Conservation (phyloP, 2,113 vertebrate species). For the Syngnathoides biaculeatus region DNA sequence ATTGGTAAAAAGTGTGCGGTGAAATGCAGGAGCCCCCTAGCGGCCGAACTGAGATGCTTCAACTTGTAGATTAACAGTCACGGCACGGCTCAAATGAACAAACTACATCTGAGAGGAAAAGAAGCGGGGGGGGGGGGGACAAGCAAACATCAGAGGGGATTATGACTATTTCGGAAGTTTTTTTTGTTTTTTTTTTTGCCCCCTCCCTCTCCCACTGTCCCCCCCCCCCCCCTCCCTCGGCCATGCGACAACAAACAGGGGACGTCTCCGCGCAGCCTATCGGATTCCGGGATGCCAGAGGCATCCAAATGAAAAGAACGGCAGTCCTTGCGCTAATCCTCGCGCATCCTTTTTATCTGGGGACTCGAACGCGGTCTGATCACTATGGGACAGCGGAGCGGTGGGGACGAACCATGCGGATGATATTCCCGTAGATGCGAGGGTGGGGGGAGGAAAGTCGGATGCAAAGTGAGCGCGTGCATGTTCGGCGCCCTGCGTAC, state of each 20-base stretch:
- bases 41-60: slow-evolving; percentile 44
- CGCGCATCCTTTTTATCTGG: slow-evolving; percentile 89
- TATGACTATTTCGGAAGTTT: slow-evolving; percentile 70
- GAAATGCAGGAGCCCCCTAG: slow-evolving; percentile 54
- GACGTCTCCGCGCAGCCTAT: slow-evolving; percentile 67
- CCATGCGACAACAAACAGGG: slow-evolving; percentile 57
- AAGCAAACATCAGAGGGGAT: slow-evolving; percentile 61
- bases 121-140: slow-evolving; percentile 8
- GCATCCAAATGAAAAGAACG: slow-evolving; percentile 85
- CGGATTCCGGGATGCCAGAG: slow-evolving; percentile 81
- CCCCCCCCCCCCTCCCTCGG: background rate
- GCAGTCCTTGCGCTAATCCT: slow-evolving; percentile 86
- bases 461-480: slow-evolving; percentile 28
- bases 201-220: slow-evolving; percentile 2
- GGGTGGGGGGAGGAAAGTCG: slow-evolving; percentile 46
- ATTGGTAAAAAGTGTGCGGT: slow-evolving; percentile 2
- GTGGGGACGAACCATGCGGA: slow-evolving; percentile 63
- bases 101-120: slow-evolving; percentile 50
- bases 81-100: slow-evolving; percentile 62
- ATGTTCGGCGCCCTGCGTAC: slow-evolving; percentile 40
- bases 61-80: slow-evolving; percentile 60
- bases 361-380: slow-evolving; percentile 77
- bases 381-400: slow-evolving; percentile 70
- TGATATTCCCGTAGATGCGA: slow-evolving; percentile 57
- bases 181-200: slow-evolving; percentile 26